Conservation (phyloP, 2,888 invertebrate species). For the Sinodicranocentrus sp. region DNA sequence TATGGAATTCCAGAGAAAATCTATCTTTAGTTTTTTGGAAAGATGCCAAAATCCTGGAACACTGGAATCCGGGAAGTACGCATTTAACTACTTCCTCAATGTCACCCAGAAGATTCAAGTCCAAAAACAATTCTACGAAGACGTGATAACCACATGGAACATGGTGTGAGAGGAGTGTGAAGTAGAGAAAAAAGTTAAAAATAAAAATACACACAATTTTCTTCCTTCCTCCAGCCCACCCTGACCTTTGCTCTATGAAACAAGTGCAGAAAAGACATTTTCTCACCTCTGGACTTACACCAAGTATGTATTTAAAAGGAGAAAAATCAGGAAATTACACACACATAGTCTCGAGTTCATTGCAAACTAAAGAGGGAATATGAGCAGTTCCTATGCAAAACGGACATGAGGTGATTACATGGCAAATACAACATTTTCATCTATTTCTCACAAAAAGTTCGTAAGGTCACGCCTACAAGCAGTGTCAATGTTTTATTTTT, state of each 20-base stretch:
- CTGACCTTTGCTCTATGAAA: constrained; percentile 1
- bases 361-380: too few relatives aligned
- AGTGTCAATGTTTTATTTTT: too few relatives aligned
- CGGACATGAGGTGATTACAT: constrained; percentile 14
- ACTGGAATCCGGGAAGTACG: too few relatives aligned
- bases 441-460: not conserved
- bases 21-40: too few relatives aligned
- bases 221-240: too few relatives aligned
- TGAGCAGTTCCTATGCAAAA: not conserved
- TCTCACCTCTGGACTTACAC: too few relatives aligned
- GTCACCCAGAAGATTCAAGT: too few relatives aligned
- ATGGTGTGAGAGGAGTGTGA: too few relatives aligned
- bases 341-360: not conserved
- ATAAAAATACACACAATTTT: not conserved
- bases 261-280: not conserved
- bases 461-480: constrained; percentile 1
- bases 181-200: not conserved
- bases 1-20: too few relatives aligned
- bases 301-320: not conserved
- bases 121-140: too few relatives aligned
- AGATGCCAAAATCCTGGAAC: too few relatives aligned
- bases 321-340: constrained; percentile 6
- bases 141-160: not conserved
- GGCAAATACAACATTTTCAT: not conserved
- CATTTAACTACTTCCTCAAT: too few relatives aligned